Conservation (phyloP, 2,888 invertebrate genomes). For the Andrena marginata region DNA sequence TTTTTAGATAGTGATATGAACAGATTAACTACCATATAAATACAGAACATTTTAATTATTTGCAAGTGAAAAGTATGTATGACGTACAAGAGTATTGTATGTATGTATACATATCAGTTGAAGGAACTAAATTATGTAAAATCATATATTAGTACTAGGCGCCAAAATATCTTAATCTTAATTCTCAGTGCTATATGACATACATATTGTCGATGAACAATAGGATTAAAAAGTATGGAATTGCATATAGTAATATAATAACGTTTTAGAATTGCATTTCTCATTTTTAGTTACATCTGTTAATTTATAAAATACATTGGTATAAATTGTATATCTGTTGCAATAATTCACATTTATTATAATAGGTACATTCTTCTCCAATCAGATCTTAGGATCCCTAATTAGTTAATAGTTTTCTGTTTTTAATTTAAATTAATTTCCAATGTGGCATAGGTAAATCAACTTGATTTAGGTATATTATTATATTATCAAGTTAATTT, state of each 20-base stretch:
- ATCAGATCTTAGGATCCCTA: too few relatives aligned
- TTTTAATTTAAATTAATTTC: background rate
- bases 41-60: background rate
- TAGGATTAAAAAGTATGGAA: background rate
- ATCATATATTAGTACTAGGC: background rate
- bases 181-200: background rate
- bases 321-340: background rate
- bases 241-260: background rate
- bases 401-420: background rate
- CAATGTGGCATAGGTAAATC: background rate
- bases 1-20: background rate
- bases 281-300: background rate
- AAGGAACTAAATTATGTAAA: background rate
- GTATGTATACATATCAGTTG: background rate
- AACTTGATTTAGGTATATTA: background rate
- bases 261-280: background rate
- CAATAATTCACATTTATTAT: background rate
- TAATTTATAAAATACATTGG: background rate
- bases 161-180: background rate
- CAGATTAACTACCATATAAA: background rate
- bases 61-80: too few relatives aligned
- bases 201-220: background rate
- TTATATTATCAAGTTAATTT: background rate
- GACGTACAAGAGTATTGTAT: background rate
- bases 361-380: background rate